Base-by-base conservation (phyloP, 2,113 vertebrate genomes). In the Amblyopsis rosae region DNA sequence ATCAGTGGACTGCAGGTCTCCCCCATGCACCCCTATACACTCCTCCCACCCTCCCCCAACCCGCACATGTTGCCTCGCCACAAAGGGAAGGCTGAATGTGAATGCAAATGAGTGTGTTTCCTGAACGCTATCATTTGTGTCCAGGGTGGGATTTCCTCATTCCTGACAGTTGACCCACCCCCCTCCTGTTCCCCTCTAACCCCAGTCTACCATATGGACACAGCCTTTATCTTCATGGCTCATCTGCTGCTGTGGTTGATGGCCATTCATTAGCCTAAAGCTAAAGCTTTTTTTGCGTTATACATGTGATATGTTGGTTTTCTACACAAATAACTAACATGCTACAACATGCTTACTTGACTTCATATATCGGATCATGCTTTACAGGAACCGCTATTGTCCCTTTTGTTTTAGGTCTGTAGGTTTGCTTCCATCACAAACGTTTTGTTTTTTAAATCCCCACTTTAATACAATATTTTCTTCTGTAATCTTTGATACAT, bases 121-220 rank as follows among this genome's bases (percentile, higher is more conserved):
- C 89, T 89, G 87, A 68, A 57, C 69, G 71, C 73, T 83, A 77
- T 86, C 82, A 81, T 62, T 63, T 32, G 73, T 62, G 76, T 63
- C 77, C 75, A 81, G 82, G 82, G 84, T 84, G 87, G 88, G 87
- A 87, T 82, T 88, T 92, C 86, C 87, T 90, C 85, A 85, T 90
- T 87, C 81, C 82, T 85, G 79, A 72, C 10, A 64, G 78, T 65
- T 78, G 78, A 81, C 84, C 86, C 69, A 26, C 68, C 63, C 53
- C 71, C 72, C 71, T 62, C 76, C 65, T 33, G 46, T 26, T 35
- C 74, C 56, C 56, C 77, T 78, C 74, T 68, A 78, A 77, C 62
- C 56, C 58, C 68, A 69, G 62, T 69, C 78, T 75, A 56, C 76
- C 83, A 83, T 86, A 80, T 86, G 86, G 74, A 86, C 65, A 71